These are phyloP conservation scores for Sinocyclocheilus grahami DNA, from an alignment of 2,113 vertebrate genomes.

Conservation along the genomic window DNA sequence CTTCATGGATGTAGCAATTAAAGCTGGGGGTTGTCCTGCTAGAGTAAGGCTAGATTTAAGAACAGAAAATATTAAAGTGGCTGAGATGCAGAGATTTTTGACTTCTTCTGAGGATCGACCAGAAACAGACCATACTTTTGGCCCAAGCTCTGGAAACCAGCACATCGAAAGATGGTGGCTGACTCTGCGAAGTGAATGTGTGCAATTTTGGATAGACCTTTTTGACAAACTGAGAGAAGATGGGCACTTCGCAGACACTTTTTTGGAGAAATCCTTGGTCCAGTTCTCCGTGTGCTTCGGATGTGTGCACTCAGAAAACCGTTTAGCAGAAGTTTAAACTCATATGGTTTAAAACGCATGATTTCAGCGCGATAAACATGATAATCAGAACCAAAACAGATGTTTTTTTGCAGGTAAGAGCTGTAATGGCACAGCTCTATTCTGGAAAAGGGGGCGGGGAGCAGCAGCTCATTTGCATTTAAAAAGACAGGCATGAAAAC, in stretches of 20 bases:
- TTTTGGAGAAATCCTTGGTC: conserved; percentile 31
- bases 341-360: too few relatives aligned
- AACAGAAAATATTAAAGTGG: not conserved
- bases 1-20: conserved; percentile 18
- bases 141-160: not conserved
- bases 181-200: conserved; percentile 35
- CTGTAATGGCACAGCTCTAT: too few relatives aligned
- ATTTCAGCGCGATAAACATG: too few relatives aligned
- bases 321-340: too few relatives aligned
- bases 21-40: conserved; percentile 12
- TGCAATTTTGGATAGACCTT: conserved; percentile 45
- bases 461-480: too few relatives aligned
- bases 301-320: too few relatives aligned
- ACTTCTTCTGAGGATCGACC: not conserved
- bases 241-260: conserved; percentile 36
- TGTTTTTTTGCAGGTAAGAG: too few relatives aligned
- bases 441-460: too few relatives aligned
- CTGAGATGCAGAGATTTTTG: not conserved
- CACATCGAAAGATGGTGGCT: conserved; percentile 35
- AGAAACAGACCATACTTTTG: not conserved
- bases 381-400: too few relatives aligned
- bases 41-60: not conserved
- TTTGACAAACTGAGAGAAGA: conserved; percentile 41
- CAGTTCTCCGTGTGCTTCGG: conserved; percentile 11
- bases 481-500: too few relatives aligned